phyloP scores from a whole-genome alignment of 2,113 vertebrate genomes.

The Gyps fulvus region DNA sequence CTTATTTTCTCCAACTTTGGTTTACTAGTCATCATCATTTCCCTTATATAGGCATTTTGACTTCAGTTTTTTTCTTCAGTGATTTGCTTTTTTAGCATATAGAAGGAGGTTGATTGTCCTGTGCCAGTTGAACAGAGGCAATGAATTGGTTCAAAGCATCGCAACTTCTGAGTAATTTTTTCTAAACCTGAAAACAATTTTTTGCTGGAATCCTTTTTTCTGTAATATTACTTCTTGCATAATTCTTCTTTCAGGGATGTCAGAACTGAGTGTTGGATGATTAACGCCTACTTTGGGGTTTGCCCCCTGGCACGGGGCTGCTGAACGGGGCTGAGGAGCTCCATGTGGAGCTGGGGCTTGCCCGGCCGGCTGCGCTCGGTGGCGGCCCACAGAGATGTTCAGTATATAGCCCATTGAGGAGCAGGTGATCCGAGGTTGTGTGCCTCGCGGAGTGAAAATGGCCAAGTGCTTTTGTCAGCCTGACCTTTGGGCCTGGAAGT shows the following conservation, averaged over 20 bases:
- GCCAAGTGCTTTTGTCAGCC: background rate
- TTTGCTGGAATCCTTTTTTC: background rate
- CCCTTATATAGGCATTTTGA: slow-evolving; percentile 13
- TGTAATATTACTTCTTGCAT: background rate
- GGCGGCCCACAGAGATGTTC: accelerated
- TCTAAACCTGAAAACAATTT: background rate
- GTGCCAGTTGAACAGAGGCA: background rate
- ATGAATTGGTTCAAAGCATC: background rate
- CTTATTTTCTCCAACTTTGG: background rate
- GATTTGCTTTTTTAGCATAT: background rate
- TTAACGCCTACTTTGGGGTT: background rate
- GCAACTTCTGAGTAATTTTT: background rate
- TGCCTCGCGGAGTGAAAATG: background rate
- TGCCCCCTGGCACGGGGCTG: accelerated
- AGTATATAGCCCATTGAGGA: background rate
- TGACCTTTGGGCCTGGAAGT: background rate
- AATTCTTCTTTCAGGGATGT: background rate
- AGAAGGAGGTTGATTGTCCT: background rate
- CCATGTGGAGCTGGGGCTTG: background rate
- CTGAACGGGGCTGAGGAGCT: background rate
- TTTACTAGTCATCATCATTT: background rate
- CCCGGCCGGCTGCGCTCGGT: accelerated
- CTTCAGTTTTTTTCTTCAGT: background rate
- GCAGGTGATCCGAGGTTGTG: background rate
- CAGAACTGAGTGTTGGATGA: background rate